Evolutionary conservation across 2,888 invertebrate genomes (phyloP).

Genomic region (Lacanobia oleracea): DNA sequence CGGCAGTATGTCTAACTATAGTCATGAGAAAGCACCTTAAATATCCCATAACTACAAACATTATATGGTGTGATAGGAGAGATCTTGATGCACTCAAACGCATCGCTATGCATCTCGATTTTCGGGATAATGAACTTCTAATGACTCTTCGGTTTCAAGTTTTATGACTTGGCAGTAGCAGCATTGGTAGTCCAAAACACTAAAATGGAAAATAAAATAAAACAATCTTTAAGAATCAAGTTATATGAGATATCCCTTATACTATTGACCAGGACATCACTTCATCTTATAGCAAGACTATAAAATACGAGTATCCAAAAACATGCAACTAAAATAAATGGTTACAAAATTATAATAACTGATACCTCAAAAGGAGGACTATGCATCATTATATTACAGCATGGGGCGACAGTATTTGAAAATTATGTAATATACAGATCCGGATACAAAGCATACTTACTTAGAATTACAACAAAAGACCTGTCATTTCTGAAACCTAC

Average conservation of each 20-base stretch:
- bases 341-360: conserved; percentile 16
- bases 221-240: not conserved
- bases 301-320: conserved; percentile 4
- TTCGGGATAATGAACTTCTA: conserved; percentile 74
- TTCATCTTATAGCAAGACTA: not conserved
- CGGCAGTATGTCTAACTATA: not conserved
- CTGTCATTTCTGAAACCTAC: not conserved
- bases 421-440: conserved; percentile 12
- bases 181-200: conserved; percentile 13
- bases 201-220: not conserved
- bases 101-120: conserved; percentile 50
- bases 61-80: conserved; percentile 23
- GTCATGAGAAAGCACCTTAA: conserved; percentile 11
- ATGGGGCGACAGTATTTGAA: conserved; percentile 2
- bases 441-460: not conserved
- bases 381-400: not conserved
- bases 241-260: not conserved
- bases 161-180: conserved; percentile 55
- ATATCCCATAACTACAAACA: conserved; percentile 26
- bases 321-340: not conserved
- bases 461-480: not conserved
- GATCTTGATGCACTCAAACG: conserved; percentile 11
- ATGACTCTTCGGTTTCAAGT: conserved; percentile 63
- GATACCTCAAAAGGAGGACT: conserved; percentile 12
- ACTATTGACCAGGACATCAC: not conserved